phyloP scores from a whole-genome alignment of 2,113 vertebrate genomes.

The Heloderma charlesbogerti region DNA sequence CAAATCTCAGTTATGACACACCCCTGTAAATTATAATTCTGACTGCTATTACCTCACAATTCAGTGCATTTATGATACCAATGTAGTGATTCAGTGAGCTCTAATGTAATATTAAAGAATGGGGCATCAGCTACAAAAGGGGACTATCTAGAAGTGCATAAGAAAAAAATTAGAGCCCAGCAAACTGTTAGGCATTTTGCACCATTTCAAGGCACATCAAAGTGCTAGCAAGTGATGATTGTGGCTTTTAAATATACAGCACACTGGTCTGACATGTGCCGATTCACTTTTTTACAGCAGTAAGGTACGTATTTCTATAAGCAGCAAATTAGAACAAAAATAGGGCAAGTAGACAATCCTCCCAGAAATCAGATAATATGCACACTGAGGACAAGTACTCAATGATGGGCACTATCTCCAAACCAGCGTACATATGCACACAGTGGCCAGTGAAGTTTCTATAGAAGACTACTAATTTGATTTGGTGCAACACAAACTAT shows the following conservation, averaged over 20 bases:
- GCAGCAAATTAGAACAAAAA: neutral
- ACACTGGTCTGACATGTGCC: constrained; percentile 20
- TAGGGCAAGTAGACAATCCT: neutral
- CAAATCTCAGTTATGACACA: neutral
- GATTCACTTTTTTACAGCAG: constrained; percentile 28
- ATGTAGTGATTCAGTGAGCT: neutral
- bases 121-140: neutral
- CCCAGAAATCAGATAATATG: neutral
- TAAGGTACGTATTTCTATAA: constrained; percentile 3
- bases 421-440: neutral
- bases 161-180: neutral
- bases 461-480: constrained; percentile 36
- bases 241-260: neutral
- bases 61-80: neutral
- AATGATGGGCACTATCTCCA: neutral
- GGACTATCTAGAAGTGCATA: neutral
- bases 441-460: constrained; percentile 14
- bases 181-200: constrained; percentile 1
- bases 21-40: neutral
- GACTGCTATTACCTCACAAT: neutral
- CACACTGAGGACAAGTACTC: neutral
- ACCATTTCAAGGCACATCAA: constrained; percentile 11
- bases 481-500: constrained; percentile 53
- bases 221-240: constrained; percentile 3
- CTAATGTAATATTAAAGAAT: neutral